Percentiles rank a stretch among this genome's conserved stretches.
Conservation (phyloP, 2,113 vertebrate species). For the Antidorcas marsupialis region DNA sequence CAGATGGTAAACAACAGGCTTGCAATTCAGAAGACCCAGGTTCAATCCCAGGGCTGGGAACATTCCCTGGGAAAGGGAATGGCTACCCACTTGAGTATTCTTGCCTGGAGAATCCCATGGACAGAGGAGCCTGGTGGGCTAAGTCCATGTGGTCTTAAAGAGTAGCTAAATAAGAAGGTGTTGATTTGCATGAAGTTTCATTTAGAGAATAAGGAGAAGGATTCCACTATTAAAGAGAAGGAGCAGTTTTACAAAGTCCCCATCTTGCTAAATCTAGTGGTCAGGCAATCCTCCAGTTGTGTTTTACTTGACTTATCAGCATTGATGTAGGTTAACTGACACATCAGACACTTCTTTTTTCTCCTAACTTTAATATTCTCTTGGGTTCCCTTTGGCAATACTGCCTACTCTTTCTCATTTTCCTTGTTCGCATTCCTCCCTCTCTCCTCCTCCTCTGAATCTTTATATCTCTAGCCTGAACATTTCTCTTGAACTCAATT, state of each 20-base stretch:
- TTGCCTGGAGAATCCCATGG: background rate
- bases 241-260: background rate
- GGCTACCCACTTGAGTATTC: background rate
- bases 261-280: background rate
- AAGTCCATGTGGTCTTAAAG: background rate
- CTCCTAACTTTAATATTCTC: background rate
- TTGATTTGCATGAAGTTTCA: background rate
- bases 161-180: background rate
- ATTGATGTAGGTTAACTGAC: background rate
- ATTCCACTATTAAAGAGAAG: background rate
- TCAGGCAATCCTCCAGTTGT: background rate
- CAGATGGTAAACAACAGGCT: background rate
- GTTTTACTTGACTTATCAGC: background rate
- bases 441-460: background rate
- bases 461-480: background rate
- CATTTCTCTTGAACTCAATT: background rate
- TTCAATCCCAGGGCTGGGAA: background rate
- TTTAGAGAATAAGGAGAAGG: background rate
- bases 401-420: background rate
- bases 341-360: background rate
- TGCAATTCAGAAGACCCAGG: background rate
- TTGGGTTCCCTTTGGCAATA: background rate
- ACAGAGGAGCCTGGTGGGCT: background rate
- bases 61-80: background rate
- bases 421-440: background rate